Conservation (phyloP, 2,113 vertebrate species). For the Ailuropoda melanoleuca region DNA sequence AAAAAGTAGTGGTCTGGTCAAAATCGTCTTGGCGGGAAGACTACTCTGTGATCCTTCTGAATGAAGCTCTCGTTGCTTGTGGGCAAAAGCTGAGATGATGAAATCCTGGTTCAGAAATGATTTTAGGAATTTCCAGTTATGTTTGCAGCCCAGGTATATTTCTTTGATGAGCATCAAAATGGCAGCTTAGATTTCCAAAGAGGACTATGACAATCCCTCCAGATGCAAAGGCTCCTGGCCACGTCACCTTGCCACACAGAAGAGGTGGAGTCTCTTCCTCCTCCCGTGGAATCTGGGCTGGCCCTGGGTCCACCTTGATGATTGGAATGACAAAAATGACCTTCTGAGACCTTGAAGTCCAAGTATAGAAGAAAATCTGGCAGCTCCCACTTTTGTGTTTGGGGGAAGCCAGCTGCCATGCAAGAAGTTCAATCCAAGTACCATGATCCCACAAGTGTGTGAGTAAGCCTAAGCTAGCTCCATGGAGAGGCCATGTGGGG, state of each 20-base stretch:
- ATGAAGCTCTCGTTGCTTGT: background rate
- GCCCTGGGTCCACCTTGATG: background rate
- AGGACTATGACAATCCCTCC: background rate
- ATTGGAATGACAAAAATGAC: background rate
- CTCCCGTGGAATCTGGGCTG: background rate
- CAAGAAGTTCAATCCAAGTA: background rate
- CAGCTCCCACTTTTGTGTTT: background rate
- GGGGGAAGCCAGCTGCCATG: background rate
- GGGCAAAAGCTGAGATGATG: background rate
- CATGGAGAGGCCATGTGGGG: background rate
- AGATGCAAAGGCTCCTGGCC: background rate
- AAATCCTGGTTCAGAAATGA: background rate
- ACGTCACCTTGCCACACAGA: background rate
- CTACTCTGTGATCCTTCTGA: too few relatives aligned
- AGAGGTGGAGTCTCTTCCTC: background rate
- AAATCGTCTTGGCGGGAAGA: too few relatives aligned
- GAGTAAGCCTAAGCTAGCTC: background rate
- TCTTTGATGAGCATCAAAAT: background rate
- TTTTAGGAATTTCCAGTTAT: background rate
- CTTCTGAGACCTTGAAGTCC: background rate
- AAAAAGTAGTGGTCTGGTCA: background rate
- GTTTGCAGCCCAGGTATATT: background rate
- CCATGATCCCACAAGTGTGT: background rate
- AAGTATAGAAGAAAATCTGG: background rate
- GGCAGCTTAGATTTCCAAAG: background rate